Evolutionary conservation across 2,113 vertebrate genomes (phyloP).

Genomic region (Telmatochromis sp.): DNA sequence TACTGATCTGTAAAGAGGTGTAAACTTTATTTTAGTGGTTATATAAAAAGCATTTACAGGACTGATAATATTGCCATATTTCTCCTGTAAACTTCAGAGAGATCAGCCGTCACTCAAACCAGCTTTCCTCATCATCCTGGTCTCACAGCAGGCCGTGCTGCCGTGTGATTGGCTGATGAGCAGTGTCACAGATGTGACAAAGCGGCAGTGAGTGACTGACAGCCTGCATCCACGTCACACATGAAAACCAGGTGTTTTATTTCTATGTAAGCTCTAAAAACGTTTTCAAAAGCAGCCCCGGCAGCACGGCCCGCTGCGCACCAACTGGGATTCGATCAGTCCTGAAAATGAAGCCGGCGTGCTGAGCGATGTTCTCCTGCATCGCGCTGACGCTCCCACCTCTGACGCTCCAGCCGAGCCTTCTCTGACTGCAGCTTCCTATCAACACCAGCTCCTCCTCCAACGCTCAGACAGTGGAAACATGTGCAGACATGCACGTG

Average conservation of each 20-base stretch:
- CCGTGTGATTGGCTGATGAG: background rate
- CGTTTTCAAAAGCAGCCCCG: background rate
- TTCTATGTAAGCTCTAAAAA: background rate
- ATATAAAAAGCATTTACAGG: background rate
- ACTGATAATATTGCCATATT: background rate
- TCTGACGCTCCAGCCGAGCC: background rate
- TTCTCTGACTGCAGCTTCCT: background rate
- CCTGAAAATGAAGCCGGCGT: background rate
- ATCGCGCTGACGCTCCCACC: background rate
- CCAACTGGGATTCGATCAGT: background rate
- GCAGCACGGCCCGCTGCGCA: background rate
- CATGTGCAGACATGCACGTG: background rate
- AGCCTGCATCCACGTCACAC: background rate
- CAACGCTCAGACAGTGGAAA: background rate
- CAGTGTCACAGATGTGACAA: background rate
- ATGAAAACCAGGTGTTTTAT: background rate
- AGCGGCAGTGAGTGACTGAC: background rate
- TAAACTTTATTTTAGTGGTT: rapidly evolving
- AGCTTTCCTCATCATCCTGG: background rate
- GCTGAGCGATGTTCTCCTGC: background rate
- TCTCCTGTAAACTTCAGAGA: background rate
- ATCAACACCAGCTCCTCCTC: background rate
- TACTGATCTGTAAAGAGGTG: background rate
- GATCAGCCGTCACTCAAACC: background rate
- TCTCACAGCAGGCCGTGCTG: background rate